Percentiles rank a stretch among this genome's conserved stretches.
Conservation (phyloP, 2,113 vertebrate species). For the Zingel zingel region DNA sequence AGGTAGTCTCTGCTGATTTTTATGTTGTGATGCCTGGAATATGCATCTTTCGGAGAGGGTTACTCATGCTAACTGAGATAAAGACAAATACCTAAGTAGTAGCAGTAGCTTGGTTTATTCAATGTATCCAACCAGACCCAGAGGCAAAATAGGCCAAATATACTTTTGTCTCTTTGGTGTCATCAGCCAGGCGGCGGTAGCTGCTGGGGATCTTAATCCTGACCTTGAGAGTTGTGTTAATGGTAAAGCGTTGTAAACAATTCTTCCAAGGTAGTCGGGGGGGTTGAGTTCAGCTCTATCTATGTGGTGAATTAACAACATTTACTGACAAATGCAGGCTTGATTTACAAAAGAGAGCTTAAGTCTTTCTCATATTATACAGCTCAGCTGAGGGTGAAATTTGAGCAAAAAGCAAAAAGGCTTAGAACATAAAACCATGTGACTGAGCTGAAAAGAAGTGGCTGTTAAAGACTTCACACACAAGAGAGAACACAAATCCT, state of each 20-base stretch:
- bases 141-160: neutral
- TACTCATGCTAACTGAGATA: neutral
- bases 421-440: conserved; percentile 33
- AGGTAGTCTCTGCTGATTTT: neutral
- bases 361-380: conserved; percentile 3
- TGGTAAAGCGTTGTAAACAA: conserved; percentile 31
- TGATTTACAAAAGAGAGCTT: conserved; percentile 5
- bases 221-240: conserved; percentile 46
- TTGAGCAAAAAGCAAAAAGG: conserved; percentile 17
- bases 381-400: conserved; percentile 6
- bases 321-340: neutral
- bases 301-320: conserved; percentile 16
- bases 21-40: neutral
- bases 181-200: conserved; percentile 38
- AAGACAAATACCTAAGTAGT: neutral
- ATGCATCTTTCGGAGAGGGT: neutral
- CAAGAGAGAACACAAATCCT: conserved; percentile 52
- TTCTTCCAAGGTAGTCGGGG: conserved; percentile 27
- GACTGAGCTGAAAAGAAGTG: conserved; percentile 22
- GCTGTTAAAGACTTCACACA: conserved; percentile 37
- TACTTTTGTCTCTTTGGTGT: conserved; percentile 27
- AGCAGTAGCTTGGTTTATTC: neutral
- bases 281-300: conserved; percentile 1
- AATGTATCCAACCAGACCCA: neutral
- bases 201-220: conserved; percentile 32